Conservation (phyloP, 2,888 invertebrate genomes). For the Anoplius nigerrimus region DNA sequence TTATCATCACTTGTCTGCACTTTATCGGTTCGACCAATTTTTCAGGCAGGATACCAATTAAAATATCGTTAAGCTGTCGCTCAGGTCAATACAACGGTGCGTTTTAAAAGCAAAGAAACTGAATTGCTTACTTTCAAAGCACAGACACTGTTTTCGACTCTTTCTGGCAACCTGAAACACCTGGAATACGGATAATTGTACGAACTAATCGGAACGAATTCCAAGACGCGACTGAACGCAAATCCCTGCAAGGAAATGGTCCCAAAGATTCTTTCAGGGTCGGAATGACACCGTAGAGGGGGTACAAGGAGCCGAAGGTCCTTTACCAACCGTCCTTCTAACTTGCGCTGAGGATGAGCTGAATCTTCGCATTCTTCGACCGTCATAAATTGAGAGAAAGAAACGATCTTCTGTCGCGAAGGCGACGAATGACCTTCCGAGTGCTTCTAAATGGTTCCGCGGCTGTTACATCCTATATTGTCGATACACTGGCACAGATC, state of each 20-base stretch:
- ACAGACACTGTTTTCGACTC: too few species aligned
- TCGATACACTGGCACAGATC: conserved; percentile 12
- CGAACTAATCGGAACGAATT: neutral
- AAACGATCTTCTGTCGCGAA: neutral
- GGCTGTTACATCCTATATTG: too few species aligned
- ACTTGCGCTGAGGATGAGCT: neutral
- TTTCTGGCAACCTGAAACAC: too few species aligned
- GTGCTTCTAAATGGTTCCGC: conserved; percentile 13
- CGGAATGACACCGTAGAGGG: conserved; percentile 17
- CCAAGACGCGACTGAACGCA: conserved; percentile 31
- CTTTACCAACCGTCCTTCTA: conserved; percentile 30
- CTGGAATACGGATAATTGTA: too few species aligned
- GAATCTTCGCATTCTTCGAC: neutral
- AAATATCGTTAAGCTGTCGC: too few species aligned
- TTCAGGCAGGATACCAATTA: too few species aligned
- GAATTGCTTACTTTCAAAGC: too few species aligned
- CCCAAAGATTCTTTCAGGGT: conserved; percentile 34
- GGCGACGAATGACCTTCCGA: conserved; percentile 10
- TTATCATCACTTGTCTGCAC: too few species aligned
- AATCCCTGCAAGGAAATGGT: conserved; percentile 23
- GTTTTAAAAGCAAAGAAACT: too few species aligned
- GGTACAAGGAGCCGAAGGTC: conserved; percentile 41
- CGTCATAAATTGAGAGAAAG: neutral
- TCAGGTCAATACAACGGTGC: too few species aligned
- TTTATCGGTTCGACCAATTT: too few species aligned